Evolutionary conservation across 2,113 vertebrate genomes (phyloP).

Genomic region (Micromys minutus): DNA sequence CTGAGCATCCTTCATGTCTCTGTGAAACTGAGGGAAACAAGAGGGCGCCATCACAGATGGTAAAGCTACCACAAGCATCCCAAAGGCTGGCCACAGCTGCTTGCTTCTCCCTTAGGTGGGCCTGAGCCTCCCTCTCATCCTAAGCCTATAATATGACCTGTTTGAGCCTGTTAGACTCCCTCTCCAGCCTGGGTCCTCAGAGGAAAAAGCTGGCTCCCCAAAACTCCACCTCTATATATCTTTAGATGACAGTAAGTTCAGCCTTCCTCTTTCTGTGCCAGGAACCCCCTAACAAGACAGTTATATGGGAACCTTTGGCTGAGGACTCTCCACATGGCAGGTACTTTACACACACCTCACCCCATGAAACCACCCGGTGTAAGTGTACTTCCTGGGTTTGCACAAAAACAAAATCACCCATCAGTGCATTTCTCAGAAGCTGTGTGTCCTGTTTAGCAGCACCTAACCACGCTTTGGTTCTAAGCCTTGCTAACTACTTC

Average conservation of each 20-base stretch:
- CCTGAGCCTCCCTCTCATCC: neutral
- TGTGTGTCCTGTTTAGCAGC: neutral
- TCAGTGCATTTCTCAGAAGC: neutral
- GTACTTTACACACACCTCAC: neutral
- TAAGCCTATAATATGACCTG: neutral
- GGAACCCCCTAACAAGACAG: neutral
- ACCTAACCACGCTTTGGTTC: neutral
- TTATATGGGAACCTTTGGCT: neutral
- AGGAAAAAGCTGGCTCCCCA: neutral
- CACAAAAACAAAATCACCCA: neutral
- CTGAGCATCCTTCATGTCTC: conserved; percentile 93
- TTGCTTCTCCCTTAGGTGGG: neutral
- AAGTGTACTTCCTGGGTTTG: too few relatives aligned
- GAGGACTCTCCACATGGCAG: neutral
- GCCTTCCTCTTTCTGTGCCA: neutral
- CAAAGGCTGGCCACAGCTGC: neutral
- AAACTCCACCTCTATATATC: neutral
- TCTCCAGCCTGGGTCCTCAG: neutral
- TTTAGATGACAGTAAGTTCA: neutral
- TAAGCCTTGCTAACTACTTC: neutral
- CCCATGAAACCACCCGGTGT: neutral
- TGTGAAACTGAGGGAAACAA: conserved; percentile 89
- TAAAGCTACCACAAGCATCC: neutral
- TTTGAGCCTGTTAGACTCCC: neutral
- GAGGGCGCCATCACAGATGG: neutral